phyloP scores from a whole-genome alignment of 2,888 invertebrate species.

The Neoitamus cyanurus region DNA sequence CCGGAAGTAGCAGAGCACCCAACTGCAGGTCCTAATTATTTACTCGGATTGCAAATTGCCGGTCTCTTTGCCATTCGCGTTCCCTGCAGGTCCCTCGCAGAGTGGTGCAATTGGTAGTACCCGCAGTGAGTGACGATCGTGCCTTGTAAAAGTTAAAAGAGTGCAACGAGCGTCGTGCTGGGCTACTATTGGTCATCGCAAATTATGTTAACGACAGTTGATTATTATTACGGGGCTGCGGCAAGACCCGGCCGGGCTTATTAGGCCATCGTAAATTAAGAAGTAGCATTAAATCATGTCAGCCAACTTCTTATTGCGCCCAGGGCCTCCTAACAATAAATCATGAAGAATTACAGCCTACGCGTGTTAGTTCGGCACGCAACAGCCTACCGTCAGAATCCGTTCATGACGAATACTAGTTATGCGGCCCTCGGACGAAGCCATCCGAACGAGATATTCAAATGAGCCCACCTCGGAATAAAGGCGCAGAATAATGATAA shows the following conservation, averaged over 20 bases:
- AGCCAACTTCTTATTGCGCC: constrained; percentile 28
- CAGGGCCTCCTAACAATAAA: constrained; percentile 33
- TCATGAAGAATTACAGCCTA: constrained; percentile 45
- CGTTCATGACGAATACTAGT: constrained; percentile 39
- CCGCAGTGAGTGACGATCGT: background rate
- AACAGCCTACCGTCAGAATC: constrained; percentile 28
- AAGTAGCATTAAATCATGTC: constrained; percentile 45
- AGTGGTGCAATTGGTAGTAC: background rate
- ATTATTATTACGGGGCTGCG: background rate
- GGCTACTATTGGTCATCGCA: constrained; percentile 41
- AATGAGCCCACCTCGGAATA: constrained; percentile 19
- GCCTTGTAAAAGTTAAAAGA: background rate
- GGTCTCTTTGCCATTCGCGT: background rate
- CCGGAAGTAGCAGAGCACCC: background rate
- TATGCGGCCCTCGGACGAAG: background rate
- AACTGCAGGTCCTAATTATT: background rate
- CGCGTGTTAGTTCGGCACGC: constrained; percentile 31
- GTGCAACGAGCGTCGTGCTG: background rate
- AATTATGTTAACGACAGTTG: constrained; percentile 45
- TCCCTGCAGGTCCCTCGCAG: background rate
- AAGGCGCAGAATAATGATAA: constrained; percentile 33
- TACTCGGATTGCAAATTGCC: background rate
- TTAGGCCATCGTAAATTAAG: constrained; percentile 38
- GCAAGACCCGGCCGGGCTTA: background rate
- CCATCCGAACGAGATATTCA: constrained; percentile 40